Evolutionary conservation across 2,797 vertebrate species (phyloP).

Genomic region (Acipenser ruthenus): DNA sequence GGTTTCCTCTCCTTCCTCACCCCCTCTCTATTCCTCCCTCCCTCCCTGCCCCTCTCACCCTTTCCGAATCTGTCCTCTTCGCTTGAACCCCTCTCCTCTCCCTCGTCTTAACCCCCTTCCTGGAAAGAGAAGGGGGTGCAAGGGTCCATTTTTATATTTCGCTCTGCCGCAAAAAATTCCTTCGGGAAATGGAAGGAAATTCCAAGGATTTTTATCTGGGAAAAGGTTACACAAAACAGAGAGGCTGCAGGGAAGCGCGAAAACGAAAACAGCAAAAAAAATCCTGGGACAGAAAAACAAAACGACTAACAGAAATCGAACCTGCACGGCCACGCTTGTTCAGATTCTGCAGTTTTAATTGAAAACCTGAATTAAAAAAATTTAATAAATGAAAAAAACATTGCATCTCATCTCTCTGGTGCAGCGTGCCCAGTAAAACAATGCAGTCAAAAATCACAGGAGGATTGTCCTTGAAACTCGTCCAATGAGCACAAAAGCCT

Average conservation of each 20-base stretch:
- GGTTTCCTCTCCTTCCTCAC: neutral
- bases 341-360: no score
- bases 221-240: slow-evolving; percentile 24
- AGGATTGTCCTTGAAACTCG: no score
- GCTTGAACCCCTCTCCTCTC: neutral
- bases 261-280: no score
- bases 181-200: slow-evolving; percentile 44
- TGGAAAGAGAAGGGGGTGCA: neutral
- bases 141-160: slow-evolving; percentile 9
- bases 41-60: neutral
- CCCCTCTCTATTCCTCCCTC: neutral
- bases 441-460: no score
- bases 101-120: neutral
- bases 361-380: no score
- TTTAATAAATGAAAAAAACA: no score
- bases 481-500: no score
- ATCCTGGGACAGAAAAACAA: no score
- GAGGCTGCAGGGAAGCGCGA: neutral
- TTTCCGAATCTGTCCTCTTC: neutral
- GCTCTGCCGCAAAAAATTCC: slow-evolving; percentile 35
- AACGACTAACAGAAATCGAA: no score
- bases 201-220: slow-evolving; percentile 34
- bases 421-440: no score
- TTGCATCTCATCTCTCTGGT: no score
- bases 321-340: no score